Conservation (phyloP, 1,140 invertebrate genomes). For the Cotesia vestalis region DNA sequence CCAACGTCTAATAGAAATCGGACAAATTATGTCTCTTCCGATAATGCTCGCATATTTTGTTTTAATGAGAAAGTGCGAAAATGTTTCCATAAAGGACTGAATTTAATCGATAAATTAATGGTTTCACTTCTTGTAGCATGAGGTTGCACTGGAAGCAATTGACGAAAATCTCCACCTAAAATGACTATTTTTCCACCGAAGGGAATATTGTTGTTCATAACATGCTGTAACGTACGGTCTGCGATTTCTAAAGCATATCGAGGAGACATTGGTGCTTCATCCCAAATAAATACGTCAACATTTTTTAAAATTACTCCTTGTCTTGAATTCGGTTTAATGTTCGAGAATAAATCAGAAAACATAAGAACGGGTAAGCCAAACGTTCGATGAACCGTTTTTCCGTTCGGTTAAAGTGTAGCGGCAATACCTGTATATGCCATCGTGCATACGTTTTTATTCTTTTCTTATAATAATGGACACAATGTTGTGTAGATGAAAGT, state of each 20-base stretch:
- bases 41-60: conserved; percentile 33
- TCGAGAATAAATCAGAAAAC: conserved; percentile 36
- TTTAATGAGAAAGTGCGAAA: conserved; percentile 35
- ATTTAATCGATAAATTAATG: conserved; percentile 37
- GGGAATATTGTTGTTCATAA: too few relatives aligned
- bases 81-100: conserved; percentile 33
- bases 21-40: conserved; percentile 31
- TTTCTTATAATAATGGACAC: conserved; percentile 1
- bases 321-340: conserved; percentile 49
- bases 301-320: conserved; percentile 37
- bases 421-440: conserved; percentile 27
- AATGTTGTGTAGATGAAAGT: conserved; percentile 16
- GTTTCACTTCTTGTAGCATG: conserved; percentile 29
- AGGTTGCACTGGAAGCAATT: too few relatives aligned
- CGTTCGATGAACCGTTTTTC: conserved; percentile 24
- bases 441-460: conserved; percentile 6
- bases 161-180: too few relatives aligned
- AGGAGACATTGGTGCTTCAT: too few relatives aligned
- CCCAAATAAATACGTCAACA: not conserved
- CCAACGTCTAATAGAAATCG: conserved; percentile 37
- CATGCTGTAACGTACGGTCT: too few relatives aligned
- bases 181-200: too few relatives aligned
- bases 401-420: conserved; percentile 10
- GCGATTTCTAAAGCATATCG: too few relatives aligned
- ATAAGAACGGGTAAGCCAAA: conserved; percentile 40